Base-by-base conservation (phyloP, 2,797 vertebrate species). In the Eulemur albifrons region DNA sequence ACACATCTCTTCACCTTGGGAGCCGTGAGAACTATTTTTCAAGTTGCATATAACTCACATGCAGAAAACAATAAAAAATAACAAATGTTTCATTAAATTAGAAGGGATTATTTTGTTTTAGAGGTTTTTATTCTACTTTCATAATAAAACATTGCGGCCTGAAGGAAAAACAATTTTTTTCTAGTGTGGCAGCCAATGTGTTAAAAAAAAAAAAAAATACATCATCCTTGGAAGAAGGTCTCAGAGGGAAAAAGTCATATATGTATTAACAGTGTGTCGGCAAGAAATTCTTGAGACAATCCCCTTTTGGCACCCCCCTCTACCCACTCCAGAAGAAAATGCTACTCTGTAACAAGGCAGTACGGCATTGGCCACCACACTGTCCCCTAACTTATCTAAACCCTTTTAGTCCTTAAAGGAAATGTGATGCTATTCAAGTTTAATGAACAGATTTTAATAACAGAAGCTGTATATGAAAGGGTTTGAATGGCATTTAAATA, bases 391-490 rank as follows among this genome's bases (percentile, higher is more conserved):
- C 30, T 92, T 72, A 57, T 14, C 30, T 69, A 30, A 84, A 65
- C 11, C 59, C 45, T 92, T 85, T 88, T 43, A 79, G 35, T 61
- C 23, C 17, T 76, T 81, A 93, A 93, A 96, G 54, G 35, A 91
- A 90, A 85, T 69, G 30, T 9, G 38, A 72, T 52, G 32, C 11
- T 23, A 72, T 77, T 72, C 17, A 35, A 72, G 59, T 32, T 85
- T 40, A 92, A 93, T 50, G 27, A 87, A 43, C 13, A 21, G 15
- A 25, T 90, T 88, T 96, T 84, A 90, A 88, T 50, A 81, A 92
- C 30, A 73, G 75, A 92, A 84, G 54, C 52, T 67, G 1, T 57
- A 67, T 86, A 20, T 95, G 15, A 88, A 92, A 90, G 45, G 35
- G 20, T 63, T 25, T 83, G 27, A 88, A 81, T 61, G 61, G 21